A percentile compares a stretch with the other conserved stretches of the same genome.
These are phyloP conservation scores for Romanogobio albipinnatus DNA, from an alignment of 2,113 vertebrate genomes.

Conservation along the genomic window DNA sequence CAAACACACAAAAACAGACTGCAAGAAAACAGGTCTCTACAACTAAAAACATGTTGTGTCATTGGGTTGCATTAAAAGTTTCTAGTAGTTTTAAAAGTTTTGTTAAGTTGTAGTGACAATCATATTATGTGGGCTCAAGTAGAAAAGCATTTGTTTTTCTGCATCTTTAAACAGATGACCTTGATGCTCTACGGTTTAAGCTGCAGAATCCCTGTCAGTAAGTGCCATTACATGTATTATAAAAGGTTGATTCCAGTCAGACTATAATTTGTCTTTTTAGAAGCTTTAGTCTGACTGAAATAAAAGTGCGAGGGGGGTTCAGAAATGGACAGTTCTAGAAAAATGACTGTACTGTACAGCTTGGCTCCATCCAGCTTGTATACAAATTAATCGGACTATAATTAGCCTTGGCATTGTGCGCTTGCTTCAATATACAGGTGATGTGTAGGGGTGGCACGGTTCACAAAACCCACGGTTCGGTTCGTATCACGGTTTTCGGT, in stretches of 20 bases:
- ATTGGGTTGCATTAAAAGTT: background rate
- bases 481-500: too few relatives aligned
- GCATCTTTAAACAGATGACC: background rate
- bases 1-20: constrained; percentile 8
- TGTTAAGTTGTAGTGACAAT: background rate
- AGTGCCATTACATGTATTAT: background rate
- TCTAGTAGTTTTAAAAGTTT: background rate
- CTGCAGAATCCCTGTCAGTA: background rate
- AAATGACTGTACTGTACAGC: background rate
- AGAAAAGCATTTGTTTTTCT: background rate
- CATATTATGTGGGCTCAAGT: background rate
- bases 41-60: background rate
- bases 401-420: background rate
- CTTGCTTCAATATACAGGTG: background rate
- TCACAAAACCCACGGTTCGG: too few relatives aligned
- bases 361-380: background rate
- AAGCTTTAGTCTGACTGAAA: background rate
- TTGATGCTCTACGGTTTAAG: background rate
- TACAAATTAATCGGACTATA: background rate
- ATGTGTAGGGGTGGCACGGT: too few relatives aligned
- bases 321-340: background rate
- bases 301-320: too few relatives aligned
- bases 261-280: background rate
- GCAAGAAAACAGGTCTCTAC: background rate
- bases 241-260: background rate